phyloP scores from a whole-genome alignment of 2,797 vertebrate species.

The Hemibagrus guttatus region DNA sequence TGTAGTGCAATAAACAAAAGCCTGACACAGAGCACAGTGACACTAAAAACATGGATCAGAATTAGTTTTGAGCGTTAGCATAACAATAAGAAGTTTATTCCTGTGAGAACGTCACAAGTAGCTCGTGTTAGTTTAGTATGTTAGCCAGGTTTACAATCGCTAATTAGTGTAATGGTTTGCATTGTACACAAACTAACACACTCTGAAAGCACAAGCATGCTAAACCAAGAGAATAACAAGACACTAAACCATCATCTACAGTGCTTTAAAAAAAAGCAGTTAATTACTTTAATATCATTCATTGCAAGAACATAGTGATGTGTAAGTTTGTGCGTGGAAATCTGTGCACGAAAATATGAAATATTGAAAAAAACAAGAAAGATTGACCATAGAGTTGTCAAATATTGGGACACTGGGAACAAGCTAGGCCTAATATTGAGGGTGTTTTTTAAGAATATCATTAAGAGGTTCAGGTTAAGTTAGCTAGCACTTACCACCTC shows the following conservation, averaged over 20 bases:
- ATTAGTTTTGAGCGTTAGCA: conserved; percentile 10
- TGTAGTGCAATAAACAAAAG: conserved; percentile 14
- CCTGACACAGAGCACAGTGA: not conserved
- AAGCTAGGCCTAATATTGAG: not conserved
- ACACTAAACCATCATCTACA: not conserved
- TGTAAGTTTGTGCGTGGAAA: not conserved
- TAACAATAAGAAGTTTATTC: conserved; percentile 10
- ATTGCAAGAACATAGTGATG: not conserved
- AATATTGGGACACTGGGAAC: not conserved
- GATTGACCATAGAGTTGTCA: too few species aligned
- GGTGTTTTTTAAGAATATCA: not conserved
- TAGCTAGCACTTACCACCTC: not conserved
- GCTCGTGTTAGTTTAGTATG: not conserved
- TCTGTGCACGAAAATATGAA: not conserved
- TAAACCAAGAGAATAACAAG: not conserved
- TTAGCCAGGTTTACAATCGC: conserved; percentile 8
- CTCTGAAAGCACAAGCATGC: not conserved
- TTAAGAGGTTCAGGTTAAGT: not conserved
- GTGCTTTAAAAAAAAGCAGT: not conserved
- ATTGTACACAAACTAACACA: not conserved
- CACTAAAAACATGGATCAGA: not conserved
- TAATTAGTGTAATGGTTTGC: not conserved
- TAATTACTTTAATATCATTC: not conserved
- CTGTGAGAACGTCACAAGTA: conserved; percentile 39
- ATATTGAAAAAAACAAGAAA: not conserved